phyloP scores from a whole-genome alignment of 2,797 vertebrate genomes.

The Thripadectes ignobilis region DNA sequence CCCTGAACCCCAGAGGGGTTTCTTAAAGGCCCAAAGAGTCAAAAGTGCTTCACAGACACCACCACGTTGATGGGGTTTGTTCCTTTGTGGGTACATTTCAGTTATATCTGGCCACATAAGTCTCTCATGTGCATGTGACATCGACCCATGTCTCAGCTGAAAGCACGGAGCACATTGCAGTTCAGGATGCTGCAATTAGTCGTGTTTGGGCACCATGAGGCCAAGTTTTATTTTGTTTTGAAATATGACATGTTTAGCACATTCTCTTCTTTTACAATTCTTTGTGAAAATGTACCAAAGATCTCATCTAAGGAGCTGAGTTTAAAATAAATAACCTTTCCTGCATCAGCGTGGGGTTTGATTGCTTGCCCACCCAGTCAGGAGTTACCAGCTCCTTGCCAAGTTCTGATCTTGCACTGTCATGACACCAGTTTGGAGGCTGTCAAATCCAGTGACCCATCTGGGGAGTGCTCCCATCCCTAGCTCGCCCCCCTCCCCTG shows the following conservation, averaged over 20 bases:
- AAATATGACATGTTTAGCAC: background rate
- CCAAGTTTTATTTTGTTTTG: background rate
- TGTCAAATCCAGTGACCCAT: background rate
- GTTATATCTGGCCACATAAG: background rate
- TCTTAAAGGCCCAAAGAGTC: background rate
- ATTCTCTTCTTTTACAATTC: background rate
- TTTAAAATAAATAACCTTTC: background rate
- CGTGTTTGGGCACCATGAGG: background rate
- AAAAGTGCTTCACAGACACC: background rate
- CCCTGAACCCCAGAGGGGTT: background rate
- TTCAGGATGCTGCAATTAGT: background rate
- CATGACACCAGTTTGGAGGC: background rate
- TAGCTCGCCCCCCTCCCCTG: background rate
- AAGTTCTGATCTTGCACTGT: background rate
- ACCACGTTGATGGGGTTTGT: rapidly evolving
- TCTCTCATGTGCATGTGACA: background rate
- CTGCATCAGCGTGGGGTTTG: rapidly evolving
- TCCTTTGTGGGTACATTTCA: background rate
- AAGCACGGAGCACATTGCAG: rapidly evolving
- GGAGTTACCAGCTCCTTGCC: background rate
- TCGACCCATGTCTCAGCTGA: background rate
- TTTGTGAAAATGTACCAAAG: background rate
- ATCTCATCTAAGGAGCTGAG: background rate
- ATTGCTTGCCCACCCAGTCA: background rate
- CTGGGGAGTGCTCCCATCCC: background rate